Evolutionary conservation across 2,113 vertebrate genomes (phyloP).

Genomic region (Gorsachius goisagi): DNA sequence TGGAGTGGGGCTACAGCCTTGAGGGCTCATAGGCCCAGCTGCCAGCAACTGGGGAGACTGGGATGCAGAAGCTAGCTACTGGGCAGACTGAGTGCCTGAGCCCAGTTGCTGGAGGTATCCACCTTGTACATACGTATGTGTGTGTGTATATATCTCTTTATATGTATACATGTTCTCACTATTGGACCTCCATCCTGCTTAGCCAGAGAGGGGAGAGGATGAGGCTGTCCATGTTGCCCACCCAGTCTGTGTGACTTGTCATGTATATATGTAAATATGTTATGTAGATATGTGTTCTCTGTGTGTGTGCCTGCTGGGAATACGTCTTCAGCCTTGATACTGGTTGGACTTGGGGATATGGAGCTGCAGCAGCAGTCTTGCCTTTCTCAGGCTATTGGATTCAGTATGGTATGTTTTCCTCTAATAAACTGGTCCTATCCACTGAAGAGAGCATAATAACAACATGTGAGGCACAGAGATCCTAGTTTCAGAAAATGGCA

Average conservation of each 20-base stretch:
- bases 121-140: background rate
- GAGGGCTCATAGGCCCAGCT: background rate
- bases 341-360: background rate
- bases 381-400: background rate
- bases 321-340: background rate
- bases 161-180: background rate
- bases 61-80: background rate
- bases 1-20: fast-evolving
- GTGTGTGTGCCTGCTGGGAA: background rate
- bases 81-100: background rate
- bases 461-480: background rate
- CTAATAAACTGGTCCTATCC: background rate
- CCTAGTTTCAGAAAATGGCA: background rate
- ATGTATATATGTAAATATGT: fast-evolving
- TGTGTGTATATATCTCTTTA: background rate
- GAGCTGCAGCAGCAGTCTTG: background rate
- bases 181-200: background rate
- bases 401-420: background rate
- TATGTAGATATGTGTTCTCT: background rate
- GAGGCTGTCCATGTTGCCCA: fast-evolving
- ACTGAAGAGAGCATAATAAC: background rate
- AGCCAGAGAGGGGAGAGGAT: background rate
- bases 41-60: background rate
- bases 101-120: background rate
- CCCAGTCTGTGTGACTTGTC: background rate